A percentile compares a stretch with the other conserved stretches of the same genome.
These are phyloP conservation scores for Antedon mediterranea DNA, from an alignment of 53 echinoderm and acorn worm species.

Conservation along the genomic window DNA sequence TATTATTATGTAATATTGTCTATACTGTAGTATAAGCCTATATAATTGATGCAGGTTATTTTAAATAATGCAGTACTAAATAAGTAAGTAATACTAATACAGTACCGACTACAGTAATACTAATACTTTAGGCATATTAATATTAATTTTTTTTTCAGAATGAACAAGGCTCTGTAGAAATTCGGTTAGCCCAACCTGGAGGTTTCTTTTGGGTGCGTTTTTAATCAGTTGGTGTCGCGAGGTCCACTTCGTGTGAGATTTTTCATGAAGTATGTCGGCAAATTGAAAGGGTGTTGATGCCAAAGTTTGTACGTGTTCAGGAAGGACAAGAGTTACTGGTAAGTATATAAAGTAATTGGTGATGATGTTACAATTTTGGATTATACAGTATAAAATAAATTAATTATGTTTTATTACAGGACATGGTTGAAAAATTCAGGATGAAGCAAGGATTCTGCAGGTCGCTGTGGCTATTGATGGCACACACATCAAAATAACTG, in stretches of 20 bases:
- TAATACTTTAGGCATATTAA: not conserved
- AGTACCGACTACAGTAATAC: too few species aligned
- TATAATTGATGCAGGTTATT: too few species aligned
- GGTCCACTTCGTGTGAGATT: slow-evolving; percentile 6
- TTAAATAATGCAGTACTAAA: too few species aligned
- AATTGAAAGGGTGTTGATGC: not conserved
- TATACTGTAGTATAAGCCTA: too few species aligned
- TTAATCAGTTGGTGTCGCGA: slow-evolving; percentile 4
- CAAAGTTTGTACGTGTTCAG: not conserved
- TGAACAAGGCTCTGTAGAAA: slow-evolving; percentile 2
- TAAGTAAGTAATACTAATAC: too few species aligned
- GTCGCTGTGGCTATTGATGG: not conserved
- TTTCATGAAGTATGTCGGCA: slow-evolving; percentile 1
- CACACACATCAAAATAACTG: not conserved
- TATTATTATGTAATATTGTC: too few species aligned
- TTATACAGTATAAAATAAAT: too few species aligned
- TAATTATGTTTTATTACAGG: not conserved
- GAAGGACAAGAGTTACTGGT: not conserved
- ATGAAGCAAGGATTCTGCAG: not conserved
- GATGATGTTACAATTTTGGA: too few species aligned
- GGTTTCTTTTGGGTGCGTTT: not conserved
- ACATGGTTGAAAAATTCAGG: not conserved
- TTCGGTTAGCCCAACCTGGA: not conserved
- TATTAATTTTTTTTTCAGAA: slow-evolving; percentile 1
- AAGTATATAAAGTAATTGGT: not conserved